Conservation (phyloP, 2,888 invertebrate genomes). For the Nephrotoma flavescens region DNA sequence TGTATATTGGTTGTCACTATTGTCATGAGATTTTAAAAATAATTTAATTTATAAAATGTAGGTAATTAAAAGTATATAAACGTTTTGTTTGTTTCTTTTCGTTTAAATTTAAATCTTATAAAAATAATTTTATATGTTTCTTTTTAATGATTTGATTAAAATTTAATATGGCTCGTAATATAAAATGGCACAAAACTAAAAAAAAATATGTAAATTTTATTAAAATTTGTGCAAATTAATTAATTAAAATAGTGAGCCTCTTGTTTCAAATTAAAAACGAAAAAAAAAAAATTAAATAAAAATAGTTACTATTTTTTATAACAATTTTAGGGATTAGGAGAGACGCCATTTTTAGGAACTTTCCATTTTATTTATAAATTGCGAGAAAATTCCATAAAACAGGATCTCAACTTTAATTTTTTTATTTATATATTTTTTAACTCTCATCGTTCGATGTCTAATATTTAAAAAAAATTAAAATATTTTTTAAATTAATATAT, state of each 20-base stretch:
- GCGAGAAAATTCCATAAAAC: neutral
- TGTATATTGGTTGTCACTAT: neutral
- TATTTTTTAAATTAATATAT: neutral
- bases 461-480: neutral
- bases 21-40: neutral
- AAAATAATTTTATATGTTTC: neutral
- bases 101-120: neutral
- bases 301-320: neutral
- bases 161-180: neutral
- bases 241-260: neutral
- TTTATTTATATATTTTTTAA: neutral
- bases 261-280: neutral
- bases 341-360: neutral
- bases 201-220: neutral
- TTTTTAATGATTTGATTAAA: neutral
- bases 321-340: neutral
- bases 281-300: neutral
- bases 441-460: neutral
- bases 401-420: neutral
- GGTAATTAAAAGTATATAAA: neutral
- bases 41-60: neutral
- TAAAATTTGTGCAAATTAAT: neutral
- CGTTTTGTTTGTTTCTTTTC: neutral
- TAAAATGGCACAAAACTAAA: neutral
- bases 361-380: neutral